Base-by-base conservation (phyloP, 2,888 invertebrate species). In the Embidobia sp. region DNA sequence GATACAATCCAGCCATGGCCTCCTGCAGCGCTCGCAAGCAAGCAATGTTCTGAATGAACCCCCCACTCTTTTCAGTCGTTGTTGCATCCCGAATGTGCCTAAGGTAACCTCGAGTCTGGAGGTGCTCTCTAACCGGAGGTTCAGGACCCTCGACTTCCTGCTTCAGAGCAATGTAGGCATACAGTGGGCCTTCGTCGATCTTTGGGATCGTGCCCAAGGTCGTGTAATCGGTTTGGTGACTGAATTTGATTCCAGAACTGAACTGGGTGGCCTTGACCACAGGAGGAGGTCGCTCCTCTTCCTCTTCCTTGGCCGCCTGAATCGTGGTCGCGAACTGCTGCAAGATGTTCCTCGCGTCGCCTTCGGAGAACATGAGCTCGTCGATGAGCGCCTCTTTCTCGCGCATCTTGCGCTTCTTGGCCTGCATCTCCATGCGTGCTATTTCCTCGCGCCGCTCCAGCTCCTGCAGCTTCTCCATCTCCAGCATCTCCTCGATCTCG, bases 331-430 rank as follows among this genome's bases (percentile, higher is more conserved):
- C 94, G 89, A 97, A 97, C 7, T 94, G 94, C 78, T 93, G 94
- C 0, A 98, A 90, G 82, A 98, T 98, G 80, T 94, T 95, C 81
- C 95, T 94, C 0, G 98, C 98, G 88, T 98, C 95, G 6, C 94
- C 94, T 80, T 96, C 95, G 0, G 97, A 97, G 88, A 96, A 96
- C 95, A 97, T 98, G 29, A 99, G 91, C 87, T 98, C 98, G 90
- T 98, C 98, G 70, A 99, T 97, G 3, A 99, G 90, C 0, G 96
- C 97, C 88, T 98, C 97, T 82, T 97, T 97, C 80, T 96, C 95
- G 29, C 95, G 92, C 13, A 95, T 93, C 89, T 97, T 97, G 80
- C 94, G 95, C 85, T 93, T 94, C 84, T 96, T 96, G 0, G 93
- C 93, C 88, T 95, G 90, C 86, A 91, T 85, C 86, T 89, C 89